Conservation (phyloP, 2,797 vertebrate genomes). For the Phrynocephalus guinanensis region DNA sequence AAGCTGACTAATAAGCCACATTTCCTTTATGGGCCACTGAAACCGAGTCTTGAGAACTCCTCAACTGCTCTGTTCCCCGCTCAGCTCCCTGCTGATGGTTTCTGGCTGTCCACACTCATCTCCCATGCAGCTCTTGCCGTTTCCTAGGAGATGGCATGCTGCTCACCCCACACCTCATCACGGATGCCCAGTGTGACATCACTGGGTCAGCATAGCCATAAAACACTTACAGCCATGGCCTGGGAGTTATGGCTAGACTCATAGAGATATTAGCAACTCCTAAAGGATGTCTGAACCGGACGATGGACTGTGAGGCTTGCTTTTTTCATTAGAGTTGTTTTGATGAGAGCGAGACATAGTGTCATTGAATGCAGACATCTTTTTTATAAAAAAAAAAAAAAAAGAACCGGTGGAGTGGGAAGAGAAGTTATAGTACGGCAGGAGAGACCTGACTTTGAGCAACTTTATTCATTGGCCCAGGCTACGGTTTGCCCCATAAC, state of each 20-base stretch:
- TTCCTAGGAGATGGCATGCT: slow-evolving; percentile 65
- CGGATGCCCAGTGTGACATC: slow-evolving; percentile 60
- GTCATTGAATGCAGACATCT: slow-evolving; percentile 70
- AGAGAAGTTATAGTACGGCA: background rate
- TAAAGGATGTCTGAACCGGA: slow-evolving; percentile 61
- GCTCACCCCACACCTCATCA: slow-evolving; percentile 52
- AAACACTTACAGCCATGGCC: slow-evolving; percentile 50
- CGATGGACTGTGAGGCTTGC: slow-evolving; percentile 35
- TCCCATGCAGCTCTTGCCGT: slow-evolving; percentile 40
- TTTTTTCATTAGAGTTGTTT: slow-evolving; percentile 66
- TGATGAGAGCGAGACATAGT: slow-evolving; percentile 68
- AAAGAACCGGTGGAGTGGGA: slow-evolving; percentile 11
- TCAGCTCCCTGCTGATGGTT: background rate
- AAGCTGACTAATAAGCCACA: background rate
- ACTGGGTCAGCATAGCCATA: slow-evolving; percentile 63
- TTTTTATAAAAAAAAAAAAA: slow-evolving; percentile 23
- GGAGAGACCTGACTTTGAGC: slow-evolving; percentile 51
- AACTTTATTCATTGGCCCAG: slow-evolving; percentile 56
- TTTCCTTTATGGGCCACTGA: slow-evolving; percentile 14
- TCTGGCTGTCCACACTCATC: slow-evolving; percentile 43
- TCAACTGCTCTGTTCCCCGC: background rate
- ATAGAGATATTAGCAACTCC: slow-evolving; percentile 52
- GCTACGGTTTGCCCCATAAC: slow-evolving; percentile 26
- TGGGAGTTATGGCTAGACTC: slow-evolving; percentile 54
- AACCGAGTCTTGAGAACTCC: slow-evolving; percentile 33